Percentiles rank a stretch among this genome's conserved stretches.
Conservation (phyloP, 2,888 invertebrate species). For the Andrena praecox region DNA sequence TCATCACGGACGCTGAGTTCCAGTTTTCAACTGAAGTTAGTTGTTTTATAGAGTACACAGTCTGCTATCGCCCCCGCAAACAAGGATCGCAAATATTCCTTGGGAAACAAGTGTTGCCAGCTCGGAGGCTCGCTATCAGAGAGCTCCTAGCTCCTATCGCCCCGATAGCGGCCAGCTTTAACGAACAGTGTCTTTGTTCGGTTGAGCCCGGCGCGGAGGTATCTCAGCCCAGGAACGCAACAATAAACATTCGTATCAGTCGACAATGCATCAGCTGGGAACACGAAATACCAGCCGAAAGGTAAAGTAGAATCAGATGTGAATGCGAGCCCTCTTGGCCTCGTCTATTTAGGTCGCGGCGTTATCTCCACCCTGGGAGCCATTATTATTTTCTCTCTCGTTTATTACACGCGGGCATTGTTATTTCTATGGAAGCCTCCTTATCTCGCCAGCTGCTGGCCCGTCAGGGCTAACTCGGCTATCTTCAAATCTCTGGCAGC, state of each 20-base stretch:
- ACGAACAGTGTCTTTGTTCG: constrained; percentile 1
- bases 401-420: constrained; percentile 41
- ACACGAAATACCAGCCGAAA: constrained; percentile 3
- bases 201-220: background rate
- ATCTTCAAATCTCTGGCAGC: constrained; percentile 65
- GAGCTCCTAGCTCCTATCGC: background rate
- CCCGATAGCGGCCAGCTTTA: constrained; percentile 18
- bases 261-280: background rate
- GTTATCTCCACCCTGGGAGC: constrained; percentile 31
- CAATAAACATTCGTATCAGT: constrained; percentile 16
- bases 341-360: constrained; percentile 23
- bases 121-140: background rate
- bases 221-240: background rate
- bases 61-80: constrained; percentile 4
- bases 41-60: background rate
- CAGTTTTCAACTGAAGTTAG: background rate
- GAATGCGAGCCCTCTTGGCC: constrained; percentile 4
- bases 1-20: background rate
- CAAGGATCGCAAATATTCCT: constrained; percentile 22
- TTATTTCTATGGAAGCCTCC: constrained; percentile 23
- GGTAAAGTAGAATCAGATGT: constrained; percentile 13
- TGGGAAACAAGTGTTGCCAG: background rate
- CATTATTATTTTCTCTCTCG: constrained; percentile 44
- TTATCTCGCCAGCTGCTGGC: constrained; percentile 31
- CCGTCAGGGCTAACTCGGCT: constrained; percentile 39